Percentiles rank a stretch among this genome's conserved stretches.
Conservation (phyloP, 2,113 vertebrate genomes). For the Chaetodon auriga region DNA sequence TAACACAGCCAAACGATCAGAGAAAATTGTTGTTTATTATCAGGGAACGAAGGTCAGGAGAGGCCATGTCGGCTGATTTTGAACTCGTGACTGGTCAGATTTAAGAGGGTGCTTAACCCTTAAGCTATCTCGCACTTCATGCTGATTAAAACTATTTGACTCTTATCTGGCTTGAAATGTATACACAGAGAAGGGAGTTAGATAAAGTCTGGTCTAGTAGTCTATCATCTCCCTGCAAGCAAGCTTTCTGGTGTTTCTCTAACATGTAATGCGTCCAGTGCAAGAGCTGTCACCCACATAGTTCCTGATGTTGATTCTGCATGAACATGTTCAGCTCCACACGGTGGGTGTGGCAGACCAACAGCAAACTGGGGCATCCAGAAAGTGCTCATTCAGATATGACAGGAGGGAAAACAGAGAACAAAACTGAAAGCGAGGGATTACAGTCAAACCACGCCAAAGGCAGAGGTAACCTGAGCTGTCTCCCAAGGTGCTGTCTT, state of each 20-base stretch:
- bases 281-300: not conserved
- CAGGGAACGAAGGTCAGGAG: constrained; percentile 19
- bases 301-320: constrained; percentile 25
- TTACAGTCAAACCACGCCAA: constrained; percentile 16
- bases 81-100: constrained; percentile 16
- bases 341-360: constrained; percentile 45
- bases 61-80: constrained; percentile 24
- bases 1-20: constrained; percentile 10
- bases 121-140: constrained; percentile 4
- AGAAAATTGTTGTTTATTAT: constrained; percentile 23
- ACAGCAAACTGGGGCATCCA: constrained; percentile 33
- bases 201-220: not conserved
- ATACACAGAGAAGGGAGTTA: not conserved
- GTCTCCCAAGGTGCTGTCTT: constrained; percentile 21
- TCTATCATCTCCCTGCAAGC: not conserved
- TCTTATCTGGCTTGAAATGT: constrained; percentile 12
- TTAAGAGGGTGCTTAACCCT: constrained; percentile 20
- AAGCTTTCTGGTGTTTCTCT: not conserved
- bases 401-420: constrained; percentile 23
- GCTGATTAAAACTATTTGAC: constrained; percentile 10
- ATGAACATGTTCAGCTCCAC: constrained; percentile 9
- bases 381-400: constrained; percentile 5
- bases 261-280: not conserved
- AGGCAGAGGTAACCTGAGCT: constrained; percentile 41
- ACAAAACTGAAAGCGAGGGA: constrained; percentile 18